phyloP scores from a whole-genome alignment of 30 jellyfish, hydroid and myxozoan genomes.

The Sanderia malayensis region DNA sequence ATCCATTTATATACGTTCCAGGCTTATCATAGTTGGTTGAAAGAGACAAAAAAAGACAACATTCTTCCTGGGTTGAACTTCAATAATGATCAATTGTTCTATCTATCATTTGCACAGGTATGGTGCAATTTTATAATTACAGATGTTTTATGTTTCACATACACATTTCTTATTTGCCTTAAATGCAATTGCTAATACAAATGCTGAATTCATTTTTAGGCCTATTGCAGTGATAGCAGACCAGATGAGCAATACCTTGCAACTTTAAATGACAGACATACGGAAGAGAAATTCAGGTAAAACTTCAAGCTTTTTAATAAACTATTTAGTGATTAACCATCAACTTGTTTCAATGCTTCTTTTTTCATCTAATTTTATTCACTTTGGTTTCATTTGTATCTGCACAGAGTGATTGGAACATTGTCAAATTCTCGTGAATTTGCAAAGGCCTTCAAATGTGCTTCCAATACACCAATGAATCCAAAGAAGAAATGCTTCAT shows the following conservation, averaged over 20 bases:
- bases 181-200: no score
- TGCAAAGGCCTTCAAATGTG: conserved; percentile 84
- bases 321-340: background rate
- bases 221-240: conserved; percentile 94
- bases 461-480: conserved; percentile 67
- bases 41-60: conserved; percentile 56
- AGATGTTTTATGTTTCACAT: no score
- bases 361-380: no score
- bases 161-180: no score
- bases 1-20: background rate
- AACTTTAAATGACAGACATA: conserved; percentile 86
- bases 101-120: conserved; percentile 92
- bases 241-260: conserved; percentile 94
- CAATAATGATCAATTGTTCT: conserved; percentile 82
- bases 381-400: background rate
- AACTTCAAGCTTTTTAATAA: background rate
- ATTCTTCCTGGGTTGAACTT: conserved; percentile 75
- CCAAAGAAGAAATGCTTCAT: conserved; percentile 92
- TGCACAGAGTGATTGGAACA: conserved; percentile 89
- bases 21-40: conserved; percentile 95
- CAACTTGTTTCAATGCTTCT: background rate
- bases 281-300: conserved; percentile 91
- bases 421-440: conserved; percentile 88
- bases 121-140: background rate
- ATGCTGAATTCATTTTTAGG: no score